Conservation (phyloP, 2,113 vertebrate genomes). For the Pollachius pollachius region DNA sequence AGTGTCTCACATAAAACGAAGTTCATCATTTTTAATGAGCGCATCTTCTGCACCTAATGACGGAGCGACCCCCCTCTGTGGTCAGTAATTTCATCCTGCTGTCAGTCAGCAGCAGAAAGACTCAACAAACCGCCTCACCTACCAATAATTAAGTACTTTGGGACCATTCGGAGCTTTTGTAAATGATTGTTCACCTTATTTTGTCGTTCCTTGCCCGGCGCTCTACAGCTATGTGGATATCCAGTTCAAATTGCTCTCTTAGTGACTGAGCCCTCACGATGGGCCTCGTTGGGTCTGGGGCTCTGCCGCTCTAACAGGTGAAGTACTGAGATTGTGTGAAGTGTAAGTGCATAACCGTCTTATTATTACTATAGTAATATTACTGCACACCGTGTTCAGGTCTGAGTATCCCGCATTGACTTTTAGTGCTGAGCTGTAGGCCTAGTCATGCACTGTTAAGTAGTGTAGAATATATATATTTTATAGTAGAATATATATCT, state of each 20-base stretch:
- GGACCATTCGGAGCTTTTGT: slow-evolving; percentile 37
- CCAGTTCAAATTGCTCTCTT: not conserved
- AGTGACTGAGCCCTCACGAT: too few species aligned
- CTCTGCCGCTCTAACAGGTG: slow-evolving; percentile 41
- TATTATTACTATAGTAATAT: too few species aligned
- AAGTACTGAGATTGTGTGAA: not conserved
- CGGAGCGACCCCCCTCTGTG: slow-evolving; percentile 25
- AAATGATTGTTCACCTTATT: slow-evolving; percentile 36
- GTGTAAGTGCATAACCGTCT: too few species aligned
- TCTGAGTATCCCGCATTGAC: too few species aligned
- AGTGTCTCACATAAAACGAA: too few species aligned
- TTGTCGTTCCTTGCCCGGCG: slow-evolving; percentile 1
- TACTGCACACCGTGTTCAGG: too few species aligned
- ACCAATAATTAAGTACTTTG: slow-evolving; percentile 54
- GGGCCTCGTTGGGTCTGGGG: not conserved
- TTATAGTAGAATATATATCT: too few species aligned
- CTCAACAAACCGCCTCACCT: slow-evolving; percentile 46
- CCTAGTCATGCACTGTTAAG: too few species aligned
- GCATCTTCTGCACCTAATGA: not conserved
- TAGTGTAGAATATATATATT: too few species aligned
- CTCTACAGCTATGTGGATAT: not conserved
- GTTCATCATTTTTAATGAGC: too few species aligned
- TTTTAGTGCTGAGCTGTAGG: too few species aligned
- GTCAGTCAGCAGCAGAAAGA: slow-evolving; percentile 68
- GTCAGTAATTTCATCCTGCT: slow-evolving; percentile 45